Evolutionary conservation across 2,113 vertebrate species (phyloP).

Genomic region (Pomatostomus ruficeps): DNA sequence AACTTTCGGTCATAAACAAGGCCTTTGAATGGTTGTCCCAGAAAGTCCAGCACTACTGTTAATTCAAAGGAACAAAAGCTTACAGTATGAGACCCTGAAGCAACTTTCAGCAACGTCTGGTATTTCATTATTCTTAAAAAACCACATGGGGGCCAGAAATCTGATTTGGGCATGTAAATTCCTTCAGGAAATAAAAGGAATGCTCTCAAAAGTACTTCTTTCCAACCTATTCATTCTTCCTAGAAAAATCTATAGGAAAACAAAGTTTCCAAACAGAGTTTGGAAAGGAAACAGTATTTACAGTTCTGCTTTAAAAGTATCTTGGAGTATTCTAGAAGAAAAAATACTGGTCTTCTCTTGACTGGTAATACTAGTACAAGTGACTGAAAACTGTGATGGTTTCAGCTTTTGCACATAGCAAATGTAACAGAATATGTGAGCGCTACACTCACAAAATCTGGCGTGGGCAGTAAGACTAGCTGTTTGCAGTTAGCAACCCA

Average conservation of each 20-base stretch:
- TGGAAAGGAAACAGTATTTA: background rate
- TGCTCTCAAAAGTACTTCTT: background rate
- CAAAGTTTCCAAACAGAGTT: background rate
- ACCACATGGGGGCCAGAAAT: background rate
- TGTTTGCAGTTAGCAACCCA: background rate
- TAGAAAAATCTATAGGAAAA: background rate
- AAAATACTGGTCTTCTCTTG: background rate
- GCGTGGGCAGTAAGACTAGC: background rate
- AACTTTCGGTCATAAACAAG: background rate
- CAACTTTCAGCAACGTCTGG: background rate
- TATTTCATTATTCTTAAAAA: background rate
- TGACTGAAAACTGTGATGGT: background rate
- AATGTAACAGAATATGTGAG: background rate
- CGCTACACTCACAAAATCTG: background rate
- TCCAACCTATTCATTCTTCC: background rate
- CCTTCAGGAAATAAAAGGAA: background rate
- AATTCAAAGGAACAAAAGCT: slow-evolving; percentile 7
- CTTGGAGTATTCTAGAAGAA: background rate
- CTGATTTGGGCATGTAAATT: background rate
- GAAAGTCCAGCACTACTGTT: background rate
- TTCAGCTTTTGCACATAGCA: background rate
- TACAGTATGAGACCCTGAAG: background rate
- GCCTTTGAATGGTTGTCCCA: background rate
- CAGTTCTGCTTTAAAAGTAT: background rate
- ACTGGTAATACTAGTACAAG: background rate